Conservation (phyloP, 2,797 vertebrate genomes). For the Liparis tanakae region DNA sequence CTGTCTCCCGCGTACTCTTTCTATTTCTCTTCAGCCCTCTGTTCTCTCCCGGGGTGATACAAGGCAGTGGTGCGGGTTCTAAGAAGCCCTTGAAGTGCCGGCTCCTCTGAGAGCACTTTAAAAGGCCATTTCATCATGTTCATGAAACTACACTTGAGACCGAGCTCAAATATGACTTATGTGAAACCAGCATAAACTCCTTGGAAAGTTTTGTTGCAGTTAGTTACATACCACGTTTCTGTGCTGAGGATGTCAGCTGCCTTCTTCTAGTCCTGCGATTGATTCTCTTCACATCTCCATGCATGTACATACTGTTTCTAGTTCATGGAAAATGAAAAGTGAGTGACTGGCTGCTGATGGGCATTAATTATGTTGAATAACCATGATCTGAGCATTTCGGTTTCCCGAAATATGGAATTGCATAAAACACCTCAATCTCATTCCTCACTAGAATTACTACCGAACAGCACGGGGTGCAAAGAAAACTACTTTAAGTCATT, state of each 20-base stretch:
- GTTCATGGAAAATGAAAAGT: slow-evolving; percentile 46
- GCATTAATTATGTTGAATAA: slow-evolving; percentile 53
- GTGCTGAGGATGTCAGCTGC: slow-evolving; percentile 30
- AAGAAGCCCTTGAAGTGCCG: slow-evolving; percentile 84
- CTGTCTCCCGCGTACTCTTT: slow-evolving; percentile 67
- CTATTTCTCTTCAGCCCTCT: slow-evolving; percentile 72
- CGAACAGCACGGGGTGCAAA: slow-evolving; percentile 17
- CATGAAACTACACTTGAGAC: slow-evolving; percentile 77
- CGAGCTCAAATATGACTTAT: slow-evolving; percentile 77
- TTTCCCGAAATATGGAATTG: slow-evolving; percentile 41
- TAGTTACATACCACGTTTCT: slow-evolving; percentile 53
- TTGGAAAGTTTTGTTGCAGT: slow-evolving; percentile 75
- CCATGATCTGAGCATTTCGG: slow-evolving; percentile 39
- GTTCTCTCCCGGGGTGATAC: slow-evolving; percentile 76
- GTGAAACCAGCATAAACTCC: slow-evolving; percentile 76
- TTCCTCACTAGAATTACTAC: slow-evolving; percentile 47
- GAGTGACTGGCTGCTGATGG: slow-evolving; percentile 38
- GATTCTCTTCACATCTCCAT: slow-evolving; percentile 44
- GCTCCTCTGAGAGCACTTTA: slow-evolving; percentile 82
- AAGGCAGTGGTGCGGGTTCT: slow-evolving; percentile 82
- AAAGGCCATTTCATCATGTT: slow-evolving; percentile 84
- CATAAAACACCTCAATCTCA: slow-evolving; percentile 40
- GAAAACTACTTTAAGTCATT: slow-evolving; percentile 49
- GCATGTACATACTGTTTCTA: slow-evolving; percentile 35
- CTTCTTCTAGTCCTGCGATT: slow-evolving; percentile 43